A percentile compares a stretch with the other conserved stretches of the same genome.
Evolutionary conservation across 2,113 vertebrate genomes (phyloP).

Genomic region (Arvicanthis niloticus): DNA sequence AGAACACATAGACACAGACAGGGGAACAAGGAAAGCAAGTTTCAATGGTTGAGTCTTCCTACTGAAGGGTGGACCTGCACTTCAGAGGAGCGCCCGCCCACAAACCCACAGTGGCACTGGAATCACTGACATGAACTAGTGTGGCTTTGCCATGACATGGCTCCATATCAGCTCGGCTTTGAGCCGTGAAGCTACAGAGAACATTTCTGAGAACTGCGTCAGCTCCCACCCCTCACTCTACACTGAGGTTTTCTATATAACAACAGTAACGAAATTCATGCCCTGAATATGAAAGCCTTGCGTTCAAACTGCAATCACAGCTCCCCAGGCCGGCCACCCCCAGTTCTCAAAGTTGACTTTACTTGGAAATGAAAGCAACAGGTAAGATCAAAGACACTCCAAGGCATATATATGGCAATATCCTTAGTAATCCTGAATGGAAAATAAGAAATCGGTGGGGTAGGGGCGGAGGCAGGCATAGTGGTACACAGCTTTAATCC

Average conservation of each 20-base stretch:
- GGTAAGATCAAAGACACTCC: background rate
- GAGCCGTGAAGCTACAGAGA: background rate
- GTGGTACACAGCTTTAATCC: background rate
- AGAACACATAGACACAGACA: background rate
- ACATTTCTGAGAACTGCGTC: background rate
- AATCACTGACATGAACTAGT: background rate
- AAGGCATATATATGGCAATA: background rate
- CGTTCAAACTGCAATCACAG: conserved; percentile 6
- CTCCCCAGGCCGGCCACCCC: conserved; percentile 13
- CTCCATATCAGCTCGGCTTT: background rate
- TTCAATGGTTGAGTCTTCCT: background rate
- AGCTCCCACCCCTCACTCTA: background rate
- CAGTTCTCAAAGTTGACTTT: conserved; percentile 23
- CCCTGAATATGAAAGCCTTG: background rate
- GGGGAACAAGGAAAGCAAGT: background rate
- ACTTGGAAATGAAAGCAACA: conserved; percentile 25
- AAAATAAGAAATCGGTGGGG: background rate
- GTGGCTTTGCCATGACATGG: background rate
- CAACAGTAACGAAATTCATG: background rate
- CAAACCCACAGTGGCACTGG: background rate
- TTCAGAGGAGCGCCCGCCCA: background rate
- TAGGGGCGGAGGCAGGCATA: background rate
- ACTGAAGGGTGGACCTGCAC: too few species aligned
- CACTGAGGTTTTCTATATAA: background rate
- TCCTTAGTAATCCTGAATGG: background rate